Evolutionary conservation across 1,140 invertebrate genomes (phyloP).

Genomic region (Heliconius congener): DNA sequence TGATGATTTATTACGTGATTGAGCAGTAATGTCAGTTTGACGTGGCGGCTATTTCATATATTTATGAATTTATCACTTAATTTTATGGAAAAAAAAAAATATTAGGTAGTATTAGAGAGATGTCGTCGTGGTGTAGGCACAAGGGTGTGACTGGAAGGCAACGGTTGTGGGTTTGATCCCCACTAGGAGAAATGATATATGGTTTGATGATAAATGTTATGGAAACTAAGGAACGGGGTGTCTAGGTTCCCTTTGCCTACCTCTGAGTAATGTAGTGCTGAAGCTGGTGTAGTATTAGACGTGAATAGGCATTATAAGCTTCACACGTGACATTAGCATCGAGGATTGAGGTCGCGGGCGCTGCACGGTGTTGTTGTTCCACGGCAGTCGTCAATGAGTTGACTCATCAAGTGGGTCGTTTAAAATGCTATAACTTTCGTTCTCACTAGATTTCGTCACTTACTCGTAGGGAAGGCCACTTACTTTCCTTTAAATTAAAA

Average conservation of each 20-base stretch:
- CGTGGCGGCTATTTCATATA: not conserved
- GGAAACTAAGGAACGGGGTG: no score
- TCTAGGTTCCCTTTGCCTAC: no score
- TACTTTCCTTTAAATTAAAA: not conserved
- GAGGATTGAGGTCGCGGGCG: not conserved
- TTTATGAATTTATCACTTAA: no score
- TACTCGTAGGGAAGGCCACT: not conserved
- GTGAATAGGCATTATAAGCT: not conserved
- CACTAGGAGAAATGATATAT: no score
- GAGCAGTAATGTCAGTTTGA: not conserved
- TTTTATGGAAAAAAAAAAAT: no score
- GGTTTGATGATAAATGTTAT: no score
- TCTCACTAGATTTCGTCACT: slow-evolving; percentile 12
- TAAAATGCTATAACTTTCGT: not conserved
- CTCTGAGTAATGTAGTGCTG: no score
- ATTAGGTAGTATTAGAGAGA: no score
- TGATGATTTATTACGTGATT: not conserved
- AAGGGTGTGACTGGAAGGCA: no score
- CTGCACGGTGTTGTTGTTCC: not conserved
- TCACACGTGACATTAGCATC: not conserved
- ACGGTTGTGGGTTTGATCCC: no score
- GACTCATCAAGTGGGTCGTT: slow-evolving; percentile 3
- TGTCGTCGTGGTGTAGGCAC: no score
- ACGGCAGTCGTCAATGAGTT: not conserved
- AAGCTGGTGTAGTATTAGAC: not conserved